Evolutionary conservation across 2,888 invertebrate species (phyloP).

Genomic region (Drosophila stalkeri): DNA sequence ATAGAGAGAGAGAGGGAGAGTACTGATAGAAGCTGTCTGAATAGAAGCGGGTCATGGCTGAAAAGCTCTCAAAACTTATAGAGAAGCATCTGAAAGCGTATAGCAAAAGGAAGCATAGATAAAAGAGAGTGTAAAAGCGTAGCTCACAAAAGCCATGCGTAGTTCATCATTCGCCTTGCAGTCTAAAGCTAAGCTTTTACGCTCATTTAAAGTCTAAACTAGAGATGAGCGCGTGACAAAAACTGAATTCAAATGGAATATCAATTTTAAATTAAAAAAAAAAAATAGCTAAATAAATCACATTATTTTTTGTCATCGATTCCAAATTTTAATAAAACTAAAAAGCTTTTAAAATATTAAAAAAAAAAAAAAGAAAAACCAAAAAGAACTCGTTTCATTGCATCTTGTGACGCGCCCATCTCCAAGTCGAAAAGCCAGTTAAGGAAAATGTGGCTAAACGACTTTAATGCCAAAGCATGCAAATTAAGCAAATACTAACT

Average conservation of each 20-base stretch:
- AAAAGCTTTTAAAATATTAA: background rate
- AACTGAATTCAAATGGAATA: background rate
- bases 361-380: too few species aligned
- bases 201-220: background rate
- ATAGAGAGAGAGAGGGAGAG: background rate
- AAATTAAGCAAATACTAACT: conserved; percentile 87
- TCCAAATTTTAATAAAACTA: too few species aligned
- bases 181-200: conserved; percentile 18
- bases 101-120: conserved; percentile 24
- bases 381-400: background rate
- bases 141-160: conserved; percentile 22
- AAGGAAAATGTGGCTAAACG: background rate
- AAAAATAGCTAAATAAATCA: too few species aligned
- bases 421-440: background rate
- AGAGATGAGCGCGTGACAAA: conserved; percentile 18
- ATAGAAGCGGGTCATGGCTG: conserved; percentile 51
- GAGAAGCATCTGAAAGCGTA: conserved; percentile 48
- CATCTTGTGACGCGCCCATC: conserved; percentile 13
- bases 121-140: background rate
- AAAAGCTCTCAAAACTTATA: conserved; percentile 42
- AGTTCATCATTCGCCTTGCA: background rate
- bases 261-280: too few species aligned
- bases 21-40: conserved; percentile 47
- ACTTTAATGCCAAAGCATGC: conserved; percentile 75
- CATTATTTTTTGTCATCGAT: too few species aligned